Percentiles rank a stretch among this genome's conserved stretches.
Evolutionary conservation across 2,113 vertebrate genomes (phyloP).

Genomic region (Phainopepla nitens): DNA sequence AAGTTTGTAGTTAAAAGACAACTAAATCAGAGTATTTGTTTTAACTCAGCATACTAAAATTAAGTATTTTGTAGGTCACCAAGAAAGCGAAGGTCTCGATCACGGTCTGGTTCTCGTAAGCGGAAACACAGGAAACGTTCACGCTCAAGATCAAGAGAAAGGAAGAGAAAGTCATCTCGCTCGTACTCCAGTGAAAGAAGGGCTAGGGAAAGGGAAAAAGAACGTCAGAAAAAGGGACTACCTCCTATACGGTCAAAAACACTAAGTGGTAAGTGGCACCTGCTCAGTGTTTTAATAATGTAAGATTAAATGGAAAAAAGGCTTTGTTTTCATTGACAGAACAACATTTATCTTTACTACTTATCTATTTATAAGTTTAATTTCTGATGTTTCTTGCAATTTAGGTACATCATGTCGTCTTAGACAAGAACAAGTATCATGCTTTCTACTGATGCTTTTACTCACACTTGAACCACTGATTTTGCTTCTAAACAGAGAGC

Average conservation of each 20-base stretch:
- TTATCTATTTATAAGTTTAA: not conserved
- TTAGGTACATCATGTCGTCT: not conserved
- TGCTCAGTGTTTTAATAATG: not conserved
- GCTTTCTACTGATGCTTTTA: not conserved
- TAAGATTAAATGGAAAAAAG: not conserved
- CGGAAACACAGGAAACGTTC: slow-evolving; percentile 95
- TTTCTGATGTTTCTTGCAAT: not conserved
- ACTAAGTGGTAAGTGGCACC: slow-evolving; percentile 81
- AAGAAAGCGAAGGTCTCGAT: slow-evolving; percentile 91
- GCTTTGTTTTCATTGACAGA: not conserved
- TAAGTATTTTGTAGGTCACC: slow-evolving; percentile 81
- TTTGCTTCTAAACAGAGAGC: not conserved
- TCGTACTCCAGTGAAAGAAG: slow-evolving; percentile 95
- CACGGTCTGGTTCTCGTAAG: slow-evolving; percentile 94
- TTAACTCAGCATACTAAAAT: not conserved
- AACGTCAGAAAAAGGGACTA: slow-evolving; percentile 94
- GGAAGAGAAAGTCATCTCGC: slow-evolving; percentile 92
- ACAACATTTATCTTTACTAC: not conserved
- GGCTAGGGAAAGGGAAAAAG: slow-evolving; percentile 92
- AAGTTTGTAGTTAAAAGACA: not conserved
- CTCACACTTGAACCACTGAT: not conserved
- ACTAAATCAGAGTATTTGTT: not conserved
- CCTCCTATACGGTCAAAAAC: slow-evolving; percentile 93
- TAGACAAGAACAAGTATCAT: not conserved
- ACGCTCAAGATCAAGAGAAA: slow-evolving; percentile 91